Conservation (phyloP, 2,797 vertebrate genomes). For the Ciconia nigra region DNA sequence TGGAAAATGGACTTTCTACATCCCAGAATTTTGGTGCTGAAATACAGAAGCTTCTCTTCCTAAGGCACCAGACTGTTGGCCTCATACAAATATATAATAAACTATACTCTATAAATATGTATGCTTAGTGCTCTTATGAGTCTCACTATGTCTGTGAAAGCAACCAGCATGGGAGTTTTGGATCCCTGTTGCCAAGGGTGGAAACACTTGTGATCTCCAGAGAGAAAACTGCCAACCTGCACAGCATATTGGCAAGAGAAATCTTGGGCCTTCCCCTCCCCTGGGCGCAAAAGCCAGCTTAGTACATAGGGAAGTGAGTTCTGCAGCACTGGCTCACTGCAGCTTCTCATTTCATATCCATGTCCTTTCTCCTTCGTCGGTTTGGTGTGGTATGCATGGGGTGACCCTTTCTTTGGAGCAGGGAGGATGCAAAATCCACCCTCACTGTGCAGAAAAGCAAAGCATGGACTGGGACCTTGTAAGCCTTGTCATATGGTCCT, state of each 20-base stretch:
- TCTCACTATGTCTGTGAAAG: not conserved
- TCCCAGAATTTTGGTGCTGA: not conserved
- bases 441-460: not conserved
- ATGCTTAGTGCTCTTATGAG: not conserved
- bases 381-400: not conserved
- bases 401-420: not conserved
- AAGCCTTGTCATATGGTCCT: not conserved
- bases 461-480: fast-evolving
- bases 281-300: not conserved
- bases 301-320: fast-evolving
- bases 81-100: not conserved
- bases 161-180: not conserved
- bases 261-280: not conserved
- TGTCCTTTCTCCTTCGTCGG: not conserved
- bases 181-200: not conserved
- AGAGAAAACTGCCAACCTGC: not conserved
- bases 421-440: not conserved
- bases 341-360: not conserved
- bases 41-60: not conserved
- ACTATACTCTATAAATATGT: not conserved
- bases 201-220: not conserved
- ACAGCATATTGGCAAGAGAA: not conserved
- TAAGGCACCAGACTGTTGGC: not conserved
- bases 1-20: not conserved
- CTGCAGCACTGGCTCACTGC: not conserved